Evolutionary conservation across 2,113 vertebrate genomes (phyloP), one percentile per base, ranked within the genome.

Genomic region (Corythornis vintsioides): DNA sequence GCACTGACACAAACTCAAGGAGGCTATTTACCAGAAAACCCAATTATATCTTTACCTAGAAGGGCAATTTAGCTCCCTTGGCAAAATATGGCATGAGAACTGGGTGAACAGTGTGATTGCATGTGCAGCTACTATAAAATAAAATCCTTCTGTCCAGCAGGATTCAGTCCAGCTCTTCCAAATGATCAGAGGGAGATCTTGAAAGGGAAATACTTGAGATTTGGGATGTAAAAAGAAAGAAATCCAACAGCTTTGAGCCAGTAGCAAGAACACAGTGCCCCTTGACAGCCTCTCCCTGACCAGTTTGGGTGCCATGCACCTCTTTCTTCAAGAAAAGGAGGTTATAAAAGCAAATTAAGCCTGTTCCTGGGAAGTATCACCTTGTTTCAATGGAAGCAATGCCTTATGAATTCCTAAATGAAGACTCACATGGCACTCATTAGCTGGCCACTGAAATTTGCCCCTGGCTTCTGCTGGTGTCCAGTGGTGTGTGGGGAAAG

Each of bases 121-220:
- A 92, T 4, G 22, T 26, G 26, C 55, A 84, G 43, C 11, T 92
- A 43, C 53, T 61, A 82, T 79, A 79, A 78, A 64, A 13, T 29
- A 71, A 84, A 89, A 88, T 89, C 25, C 53, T 50, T 57, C 29
- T 57, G 31, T 55, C 76, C 70, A 60, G 40, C 19, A 89, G 40
- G 15, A 76, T 91, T 42, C 52, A 85, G 59, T 71, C 79, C 42
- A 87, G 55, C 24, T 61, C 45, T 87, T 78, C 76, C 42, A 69
- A 73, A 89, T 50, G 64, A 66, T 79, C 55, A 59, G 50, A 92
- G 33, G 20, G 20, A 83, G 52, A 77, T 50, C 77, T 75, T 87
- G 71, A 90, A 84, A 52, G 31, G 57, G 45, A 94, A 94, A 79
- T 73, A 13, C 13, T 89, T 76, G 55, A 84, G 50, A 87, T 85